Evolutionary conservation across 2,888 invertebrate species (phyloP).

Genomic region (Trissolcus japonicus): DNA sequence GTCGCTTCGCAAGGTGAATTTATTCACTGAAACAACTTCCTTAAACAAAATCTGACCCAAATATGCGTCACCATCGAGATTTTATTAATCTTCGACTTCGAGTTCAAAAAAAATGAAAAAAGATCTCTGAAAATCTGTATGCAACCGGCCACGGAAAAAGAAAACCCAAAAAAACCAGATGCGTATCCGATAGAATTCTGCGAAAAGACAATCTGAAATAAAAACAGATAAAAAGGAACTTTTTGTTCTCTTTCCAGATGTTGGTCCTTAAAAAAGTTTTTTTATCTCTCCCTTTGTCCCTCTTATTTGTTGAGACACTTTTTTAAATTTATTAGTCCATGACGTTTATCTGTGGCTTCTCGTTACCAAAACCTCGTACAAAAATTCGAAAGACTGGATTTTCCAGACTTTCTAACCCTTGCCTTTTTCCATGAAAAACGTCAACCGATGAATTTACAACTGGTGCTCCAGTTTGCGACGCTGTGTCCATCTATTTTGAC

Average conservation of each 20-base stretch:
- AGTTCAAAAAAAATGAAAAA: not conserved
- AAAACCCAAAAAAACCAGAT: too few relatives aligned
- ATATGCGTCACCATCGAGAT: not conserved
- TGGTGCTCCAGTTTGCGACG: slow-evolving; percentile 8
- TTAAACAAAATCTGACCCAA: not conserved
- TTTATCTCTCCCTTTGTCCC: too few relatives aligned
- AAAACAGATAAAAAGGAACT: too few relatives aligned
- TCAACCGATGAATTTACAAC: slow-evolving; percentile 6
- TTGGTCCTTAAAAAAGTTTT: too few relatives aligned
- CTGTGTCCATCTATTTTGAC: not conserved
- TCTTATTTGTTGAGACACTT: too few relatives aligned
- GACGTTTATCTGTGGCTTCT: too few relatives aligned
- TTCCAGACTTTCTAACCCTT: not conserved
- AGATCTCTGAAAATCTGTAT: not conserved
- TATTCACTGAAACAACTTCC: not conserved
- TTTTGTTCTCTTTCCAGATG: too few relatives aligned
- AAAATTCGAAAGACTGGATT: not conserved
- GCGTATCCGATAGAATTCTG: too few relatives aligned
- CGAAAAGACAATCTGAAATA: too few relatives aligned
- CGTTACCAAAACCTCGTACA: too few relatives aligned
- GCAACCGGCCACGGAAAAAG: too few relatives aligned
- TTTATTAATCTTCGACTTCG: not conserved
- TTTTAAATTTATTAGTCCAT: too few relatives aligned
- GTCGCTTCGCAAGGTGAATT: not conserved
- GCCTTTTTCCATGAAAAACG: not conserved